phyloP scores from a whole-genome alignment of 2,113 vertebrate species.

The Chloroceryle aenea region DNA sequence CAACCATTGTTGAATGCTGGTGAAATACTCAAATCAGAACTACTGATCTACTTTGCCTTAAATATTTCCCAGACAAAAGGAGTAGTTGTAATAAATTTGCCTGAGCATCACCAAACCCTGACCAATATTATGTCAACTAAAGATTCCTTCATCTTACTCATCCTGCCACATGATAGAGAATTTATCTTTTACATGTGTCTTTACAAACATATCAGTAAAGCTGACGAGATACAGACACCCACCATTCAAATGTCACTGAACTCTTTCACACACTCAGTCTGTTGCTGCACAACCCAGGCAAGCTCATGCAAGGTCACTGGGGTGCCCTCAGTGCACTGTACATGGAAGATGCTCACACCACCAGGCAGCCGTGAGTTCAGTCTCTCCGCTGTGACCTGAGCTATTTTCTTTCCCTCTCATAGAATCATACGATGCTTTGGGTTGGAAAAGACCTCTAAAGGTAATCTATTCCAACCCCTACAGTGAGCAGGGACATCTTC shows the following conservation, averaged over 20 bases:
- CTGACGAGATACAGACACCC: neutral
- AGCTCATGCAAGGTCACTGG: accelerated
- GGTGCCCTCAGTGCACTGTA: accelerated
- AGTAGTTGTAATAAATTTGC: neutral
- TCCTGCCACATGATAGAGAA: neutral
- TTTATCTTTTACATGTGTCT: neutral
- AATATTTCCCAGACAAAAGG: neutral
- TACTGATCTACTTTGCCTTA: neutral
- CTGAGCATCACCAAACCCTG: neutral
- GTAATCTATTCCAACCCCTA: neutral
- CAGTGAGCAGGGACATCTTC: neutral
- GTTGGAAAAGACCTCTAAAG: neutral
- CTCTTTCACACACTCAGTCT: neutral
- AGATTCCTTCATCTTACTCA: neutral
- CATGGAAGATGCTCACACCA: neutral
- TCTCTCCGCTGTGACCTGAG: neutral
- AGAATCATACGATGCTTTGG: neutral
- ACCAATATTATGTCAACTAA: neutral
- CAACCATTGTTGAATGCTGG: neutral
- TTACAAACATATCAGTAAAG: neutral
- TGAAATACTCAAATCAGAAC: neutral
- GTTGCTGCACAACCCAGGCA: neutral
- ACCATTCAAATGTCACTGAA: neutral
- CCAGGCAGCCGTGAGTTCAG: neutral
- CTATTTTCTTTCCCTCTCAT: neutral